These are phyloP conservation scores for Embiotoca jacksoni DNA, from an alignment of 2,113 vertebrate genomes.

Conservation along the genomic window DNA sequence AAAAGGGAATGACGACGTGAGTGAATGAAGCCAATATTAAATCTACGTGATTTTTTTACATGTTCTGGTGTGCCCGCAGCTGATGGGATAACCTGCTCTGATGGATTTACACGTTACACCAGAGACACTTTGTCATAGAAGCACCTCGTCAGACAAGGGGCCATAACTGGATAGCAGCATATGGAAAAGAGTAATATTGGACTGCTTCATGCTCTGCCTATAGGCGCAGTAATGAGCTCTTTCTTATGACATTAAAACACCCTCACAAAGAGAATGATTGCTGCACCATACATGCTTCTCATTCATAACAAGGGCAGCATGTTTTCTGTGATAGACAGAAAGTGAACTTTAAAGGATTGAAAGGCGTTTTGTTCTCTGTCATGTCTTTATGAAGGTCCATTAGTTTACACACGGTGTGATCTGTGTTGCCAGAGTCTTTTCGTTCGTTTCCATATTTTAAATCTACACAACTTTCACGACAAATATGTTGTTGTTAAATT, in stretches of 20 bases:
- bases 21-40: constrained; percentile 40
- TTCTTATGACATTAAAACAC: constrained; percentile 66
- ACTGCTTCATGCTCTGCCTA: constrained; percentile 40
- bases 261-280: constrained; percentile 61
- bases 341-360: constrained; percentile 23
- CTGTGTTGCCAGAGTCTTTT: no score
- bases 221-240: constrained; percentile 58
- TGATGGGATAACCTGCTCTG: constrained; percentile 76
- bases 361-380: constrained; percentile 42
- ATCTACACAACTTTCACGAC: no score
- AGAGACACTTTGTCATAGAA: constrained; percentile 60
- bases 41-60: constrained; percentile 22
- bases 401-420: no score
- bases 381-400: no score
- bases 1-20: constrained; percentile 12
- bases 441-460: no score
- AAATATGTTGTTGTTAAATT: no score
- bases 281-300: constrained; percentile 72
- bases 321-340: constrained; percentile 57
- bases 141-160: constrained; percentile 64
- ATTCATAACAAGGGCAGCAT: constrained; percentile 68
- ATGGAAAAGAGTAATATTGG: constrained; percentile 69
- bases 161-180: constrained; percentile 67
- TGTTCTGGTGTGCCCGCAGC: constrained; percentile 14
- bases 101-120: constrained; percentile 73